phyloP scores from a whole-genome alignment of 2,113 vertebrate species.

The Carassius gibelio region DNA sequence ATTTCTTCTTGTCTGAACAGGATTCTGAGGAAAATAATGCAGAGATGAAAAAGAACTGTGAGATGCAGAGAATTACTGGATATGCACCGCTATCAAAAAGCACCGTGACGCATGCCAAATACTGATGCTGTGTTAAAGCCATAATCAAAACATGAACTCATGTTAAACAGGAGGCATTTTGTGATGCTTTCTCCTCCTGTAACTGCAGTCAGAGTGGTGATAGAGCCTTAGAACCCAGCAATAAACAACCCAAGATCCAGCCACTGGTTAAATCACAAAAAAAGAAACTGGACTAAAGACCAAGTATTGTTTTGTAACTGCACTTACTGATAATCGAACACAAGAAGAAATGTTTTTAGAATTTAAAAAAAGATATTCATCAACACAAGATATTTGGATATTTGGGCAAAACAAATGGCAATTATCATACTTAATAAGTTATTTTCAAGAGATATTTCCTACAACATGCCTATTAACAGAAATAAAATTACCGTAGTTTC shows the following conservation, averaged over 20 bases:
- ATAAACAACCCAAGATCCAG: neutral
- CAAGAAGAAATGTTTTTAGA: neutral
- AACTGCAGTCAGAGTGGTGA: neutral
- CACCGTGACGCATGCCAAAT: neutral
- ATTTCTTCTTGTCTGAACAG: constrained; percentile 44
- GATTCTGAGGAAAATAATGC: constrained; percentile 48
- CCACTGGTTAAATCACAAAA: neutral
- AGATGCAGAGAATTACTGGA: neutral
- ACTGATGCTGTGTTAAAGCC: neutral
- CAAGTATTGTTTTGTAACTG: neutral
- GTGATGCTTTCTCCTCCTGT: constrained; percentile 1
- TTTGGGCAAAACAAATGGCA: neutral
- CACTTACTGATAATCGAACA: neutral
- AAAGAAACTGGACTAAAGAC: neutral
- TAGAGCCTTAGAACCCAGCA: neutral
- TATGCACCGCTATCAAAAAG: neutral
- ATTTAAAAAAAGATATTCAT: neutral
- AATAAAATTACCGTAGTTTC: neutral
- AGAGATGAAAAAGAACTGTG: constrained; percentile 1
- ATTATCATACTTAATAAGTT: neutral
- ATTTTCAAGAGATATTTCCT: neutral
- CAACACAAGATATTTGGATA: neutral
- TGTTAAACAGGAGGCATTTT: neutral
- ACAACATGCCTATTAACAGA: neutral
- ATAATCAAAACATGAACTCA: neutral